These are phyloP conservation scores for Seira musarum DNA, from an alignment of 2,888 invertebrate genomes.

Conservation along the genomic window DNA sequence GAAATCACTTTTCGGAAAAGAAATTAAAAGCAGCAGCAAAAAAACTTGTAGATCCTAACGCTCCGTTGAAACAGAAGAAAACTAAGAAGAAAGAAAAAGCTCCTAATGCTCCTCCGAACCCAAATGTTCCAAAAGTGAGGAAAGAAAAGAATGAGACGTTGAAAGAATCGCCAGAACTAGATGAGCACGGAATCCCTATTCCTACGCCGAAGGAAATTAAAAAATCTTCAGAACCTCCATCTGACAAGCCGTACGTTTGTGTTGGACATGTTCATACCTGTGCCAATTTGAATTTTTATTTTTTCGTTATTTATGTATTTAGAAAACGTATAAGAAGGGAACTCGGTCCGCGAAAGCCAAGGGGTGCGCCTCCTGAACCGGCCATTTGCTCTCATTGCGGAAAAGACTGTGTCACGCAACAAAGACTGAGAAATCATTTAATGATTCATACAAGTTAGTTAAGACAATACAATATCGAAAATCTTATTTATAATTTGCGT, in stretches of 20 bases:
- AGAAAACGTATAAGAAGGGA: not conserved
- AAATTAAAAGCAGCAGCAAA: constrained; percentile 27
- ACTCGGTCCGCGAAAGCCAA: not conserved
- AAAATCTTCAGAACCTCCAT: constrained; percentile 15
- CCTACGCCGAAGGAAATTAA: not conserved
- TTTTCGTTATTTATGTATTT: not conserved
- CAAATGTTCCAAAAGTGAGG: not conserved
- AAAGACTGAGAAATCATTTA: constrained; percentile 12
- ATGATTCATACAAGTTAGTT: constrained; percentile 30
- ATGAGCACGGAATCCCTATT: constrained; percentile 34
- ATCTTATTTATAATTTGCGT: not conserved
- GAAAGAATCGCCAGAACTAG: constrained; percentile 16
- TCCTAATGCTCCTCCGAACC: not conserved
- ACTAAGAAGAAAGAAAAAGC: not conserved
- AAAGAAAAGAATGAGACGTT: not conserved
- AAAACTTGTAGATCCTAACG: not conserved
- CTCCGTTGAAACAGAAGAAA: not conserved
- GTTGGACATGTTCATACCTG: not conserved
- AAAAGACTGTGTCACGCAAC: not conserved
- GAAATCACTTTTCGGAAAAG: constrained; percentile 42
- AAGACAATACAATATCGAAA: not conserved
- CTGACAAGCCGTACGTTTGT: constrained; percentile 23
- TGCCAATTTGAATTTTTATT: not conserved
- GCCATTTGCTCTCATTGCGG: constrained; percentile 29
- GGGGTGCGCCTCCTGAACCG: not conserved